Base-by-base conservation (phyloP, 2,113 vertebrate species). In the Monopterus albus region DNA sequence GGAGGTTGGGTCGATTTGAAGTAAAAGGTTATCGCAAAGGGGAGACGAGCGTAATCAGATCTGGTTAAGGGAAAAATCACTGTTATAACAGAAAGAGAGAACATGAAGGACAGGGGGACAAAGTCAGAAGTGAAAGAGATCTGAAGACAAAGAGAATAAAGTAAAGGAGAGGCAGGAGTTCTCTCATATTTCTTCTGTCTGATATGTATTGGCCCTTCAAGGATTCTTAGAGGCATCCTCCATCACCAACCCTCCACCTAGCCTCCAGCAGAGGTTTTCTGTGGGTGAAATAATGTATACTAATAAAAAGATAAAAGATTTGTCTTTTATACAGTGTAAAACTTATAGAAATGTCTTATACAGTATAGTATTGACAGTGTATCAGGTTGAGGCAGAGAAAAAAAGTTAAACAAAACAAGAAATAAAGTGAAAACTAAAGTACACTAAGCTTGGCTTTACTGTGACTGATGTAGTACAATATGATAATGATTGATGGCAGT, bases 1-100 rank as follows among this genome's bases (percentile, higher is more conserved):
- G 85, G 51, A 77, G 86, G 88, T 79, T 84, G 76, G 81, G 79
- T 87, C 73, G 73, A 90, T 90, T 82, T 84, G 77, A 84, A 88
- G 84, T 77, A 88, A 87, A 88, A 90, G 87, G 88, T 89, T 86
- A 90, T 87, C 63, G 66, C 75, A 70, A 71, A 74, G 71, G 82
- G 83, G 64, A 76, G 79, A 36, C 52, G 55, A 66, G 81, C 45
- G 79, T 87, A 87, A 91, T 89, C 82, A 84, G 75, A 87, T 87
- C 79, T 78, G 78, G 79, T 88, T 84, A 88, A 78, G 60, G 65
- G 60, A 72, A 72, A 72, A 82, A 81, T 78, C 74, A 65, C 76
- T 60, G 72, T 65, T 83, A 59, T 59, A 80, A 84, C 51, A 7
- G 51, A 62, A 29, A 77, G 43, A 52, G 42, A 55, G 74, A 64